phyloP scores from a whole-genome alignment of 2,888 invertebrate species.

The Tortricodes alternella region DNA sequence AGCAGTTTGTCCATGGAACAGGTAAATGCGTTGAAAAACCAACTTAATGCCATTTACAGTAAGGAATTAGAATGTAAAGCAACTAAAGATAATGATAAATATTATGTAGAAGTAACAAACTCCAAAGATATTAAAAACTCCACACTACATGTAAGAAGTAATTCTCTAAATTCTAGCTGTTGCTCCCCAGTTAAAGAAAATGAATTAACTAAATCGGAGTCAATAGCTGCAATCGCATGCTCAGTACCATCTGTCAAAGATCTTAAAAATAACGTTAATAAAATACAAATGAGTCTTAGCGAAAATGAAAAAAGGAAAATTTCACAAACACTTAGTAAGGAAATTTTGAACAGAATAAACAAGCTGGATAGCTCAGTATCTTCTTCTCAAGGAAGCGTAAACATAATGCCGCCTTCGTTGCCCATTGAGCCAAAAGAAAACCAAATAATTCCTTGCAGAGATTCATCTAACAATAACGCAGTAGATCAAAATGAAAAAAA shows the following conservation, averaged over 20 bases:
- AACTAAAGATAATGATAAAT: conserved; percentile 73
- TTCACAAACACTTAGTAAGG: conserved; percentile 88
- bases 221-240: conserved; percentile 80
- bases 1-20: conserved; percentile 93
- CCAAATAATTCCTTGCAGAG: background rate
- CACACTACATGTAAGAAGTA: conserved; percentile 82
- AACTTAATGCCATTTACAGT: conserved; percentile 91
- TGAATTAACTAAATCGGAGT: conserved; percentile 79
- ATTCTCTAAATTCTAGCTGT: conserved; percentile 77
- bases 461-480: background rate
- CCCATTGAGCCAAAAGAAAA: conserved; percentile 37
- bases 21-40: conserved; percentile 89
- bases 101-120: conserved; percentile 84
- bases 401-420: conserved; percentile 20
- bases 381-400: conserved; percentile 19
- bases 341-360: conserved; percentile 86
- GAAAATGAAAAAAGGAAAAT: conserved; percentile 89
- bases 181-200: conserved; percentile 56
- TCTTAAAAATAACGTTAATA: conserved; percentile 73
- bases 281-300: conserved; percentile 78
- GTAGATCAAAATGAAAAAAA: conserved; percentile 46
- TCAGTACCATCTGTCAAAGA: conserved; percentile 71
- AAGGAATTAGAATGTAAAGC: conserved; percentile 77
- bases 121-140: conserved; percentile 56
- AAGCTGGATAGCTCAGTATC: conserved; percentile 58